Evolutionary conservation across 2,113 vertebrate genomes (phyloP), one percentile per base, ranked within the genome.

Genomic region (Phaethornis superciliosus): DNA sequence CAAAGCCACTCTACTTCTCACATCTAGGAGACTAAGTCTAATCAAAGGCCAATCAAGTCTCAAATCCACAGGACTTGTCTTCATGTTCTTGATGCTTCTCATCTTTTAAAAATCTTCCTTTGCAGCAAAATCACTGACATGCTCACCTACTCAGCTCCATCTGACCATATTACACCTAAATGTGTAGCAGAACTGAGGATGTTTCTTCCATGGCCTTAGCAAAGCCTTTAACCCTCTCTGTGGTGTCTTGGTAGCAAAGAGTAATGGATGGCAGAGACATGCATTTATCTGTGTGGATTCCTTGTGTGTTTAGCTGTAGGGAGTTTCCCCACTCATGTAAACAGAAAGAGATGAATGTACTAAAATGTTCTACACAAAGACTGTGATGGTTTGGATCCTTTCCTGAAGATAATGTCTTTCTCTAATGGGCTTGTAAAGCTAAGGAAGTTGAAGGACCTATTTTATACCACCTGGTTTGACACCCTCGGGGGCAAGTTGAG

Each of bases 11-110:
- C 22, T 60, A n/a, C 33, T 80, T 47, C 60, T 91, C 59, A 47
- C 68, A 81, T 86, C 91, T 52, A 28, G 60, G 33, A 79, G 20
- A 72, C 33, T 40, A 84, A 91, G 12, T 44, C 79, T 81, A 85
- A 96, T 88, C 85, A 95, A 89, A 82, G 47, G 60, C 78, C 60
- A 80, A 93, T 95, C 89, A 94, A 84, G 56, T 58, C 63, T 60
- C 52, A 94, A 21, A 88, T 20, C 33, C 37, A 23, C 40, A 76
- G 28, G 42, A 77, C 63, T 67, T 84, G 22, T 28, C 51, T 67
- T 84, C 21, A 20, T 83, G 35, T 71, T 90, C 80, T 33, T 63
- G 63, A 56, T 63, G 21, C 15, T 71, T 81, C 60, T 92, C 24
- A 87, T 67, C 33, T 69, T 94, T 69, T 24, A 79, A 30, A 80